Evolutionary conservation across 2,113 vertebrate genomes (phyloP).

Genomic region (Anoplopoma fimbria): DNA sequence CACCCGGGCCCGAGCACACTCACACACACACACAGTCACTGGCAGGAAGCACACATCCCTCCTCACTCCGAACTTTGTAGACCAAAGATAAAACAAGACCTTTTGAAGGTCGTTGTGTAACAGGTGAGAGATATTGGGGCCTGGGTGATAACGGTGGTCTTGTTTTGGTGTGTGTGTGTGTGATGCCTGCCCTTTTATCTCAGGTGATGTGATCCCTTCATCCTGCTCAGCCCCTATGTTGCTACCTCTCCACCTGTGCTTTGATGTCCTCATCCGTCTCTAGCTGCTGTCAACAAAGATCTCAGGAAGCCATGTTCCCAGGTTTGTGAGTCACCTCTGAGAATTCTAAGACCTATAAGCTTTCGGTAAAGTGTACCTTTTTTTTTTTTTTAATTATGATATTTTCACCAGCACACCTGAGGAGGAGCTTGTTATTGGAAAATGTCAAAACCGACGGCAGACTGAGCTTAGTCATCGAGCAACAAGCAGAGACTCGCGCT

Average conservation of each 20-base stretch:
- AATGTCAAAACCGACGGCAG: constrained; percentile 34
- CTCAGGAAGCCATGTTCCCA: not conserved
- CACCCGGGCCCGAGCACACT: not conserved
- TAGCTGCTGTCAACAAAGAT: not conserved
- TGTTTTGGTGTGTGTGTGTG: constrained; percentile 63
- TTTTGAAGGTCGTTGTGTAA: constrained; percentile 66
- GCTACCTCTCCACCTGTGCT: constrained; percentile 71
- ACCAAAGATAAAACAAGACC: constrained; percentile 66
- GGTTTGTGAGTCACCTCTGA: not conserved
- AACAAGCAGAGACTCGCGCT: constrained; percentile 53
- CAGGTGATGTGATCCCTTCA: constrained; percentile 66
- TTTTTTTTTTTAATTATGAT: constrained; percentile 16
- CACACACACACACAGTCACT: not conserved
- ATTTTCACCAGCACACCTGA: constrained; percentile 19
- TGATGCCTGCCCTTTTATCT: constrained; percentile 65
- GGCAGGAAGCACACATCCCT: constrained; percentile 17
- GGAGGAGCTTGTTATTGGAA: constrained; percentile 10
- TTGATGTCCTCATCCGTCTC: constrained; percentile 65
- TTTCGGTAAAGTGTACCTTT: not conserved
- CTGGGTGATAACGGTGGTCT: constrained; percentile 19
- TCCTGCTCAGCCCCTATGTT: constrained; percentile 73
- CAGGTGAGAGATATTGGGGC: constrained; percentile 60
- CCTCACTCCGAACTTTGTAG: constrained; percentile 61
- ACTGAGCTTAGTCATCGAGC: constrained; percentile 31
- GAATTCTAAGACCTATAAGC: not conserved